phyloP scores from a whole-genome alignment of 1,140 invertebrate species.

The Phymorhynchus buccinoides region DNA sequence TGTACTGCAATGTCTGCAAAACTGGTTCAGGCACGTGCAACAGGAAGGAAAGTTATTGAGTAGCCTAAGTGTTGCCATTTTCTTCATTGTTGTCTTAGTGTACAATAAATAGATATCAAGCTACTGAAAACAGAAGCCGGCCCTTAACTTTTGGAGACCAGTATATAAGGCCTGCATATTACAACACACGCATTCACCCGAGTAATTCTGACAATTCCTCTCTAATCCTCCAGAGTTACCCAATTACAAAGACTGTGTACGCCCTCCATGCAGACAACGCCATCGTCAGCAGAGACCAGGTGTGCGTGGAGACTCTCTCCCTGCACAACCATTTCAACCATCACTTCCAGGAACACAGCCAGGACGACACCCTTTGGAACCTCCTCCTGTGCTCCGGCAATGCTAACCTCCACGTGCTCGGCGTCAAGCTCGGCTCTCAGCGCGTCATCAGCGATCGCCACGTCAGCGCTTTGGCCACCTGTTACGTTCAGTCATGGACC shows the following conservation, averaged over 20 bases:
- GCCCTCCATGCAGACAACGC: conserved; percentile 11
- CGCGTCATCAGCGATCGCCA: conserved; percentile 13
- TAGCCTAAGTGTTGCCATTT: no score
- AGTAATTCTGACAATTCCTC: no score
- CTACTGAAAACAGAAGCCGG: no score
- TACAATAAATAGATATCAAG: no score
- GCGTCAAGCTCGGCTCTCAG: background rate
- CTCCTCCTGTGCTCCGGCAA: conserved; percentile 7
- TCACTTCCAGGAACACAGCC: background rate
- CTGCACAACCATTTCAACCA: conserved; percentile 22
- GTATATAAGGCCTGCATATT: no score
- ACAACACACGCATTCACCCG: no score
- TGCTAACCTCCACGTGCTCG: conserved; percentile 13
- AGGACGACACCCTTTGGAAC: conserved; percentile 11
- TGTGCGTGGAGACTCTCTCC: conserved; percentile 22
- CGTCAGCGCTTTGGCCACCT: background rate
- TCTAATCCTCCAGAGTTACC: background rate
- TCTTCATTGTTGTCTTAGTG: no score
- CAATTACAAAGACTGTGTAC: background rate
- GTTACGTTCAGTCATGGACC: conserved; percentile 19
- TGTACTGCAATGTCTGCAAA: no score
- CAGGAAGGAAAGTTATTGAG: no score
- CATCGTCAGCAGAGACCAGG: background rate
- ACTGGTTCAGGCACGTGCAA: no score
- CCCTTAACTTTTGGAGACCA: no score